phyloP scores from a whole-genome alignment of 2,113 vertebrate species.

The Mesocricetus auratus region DNA sequence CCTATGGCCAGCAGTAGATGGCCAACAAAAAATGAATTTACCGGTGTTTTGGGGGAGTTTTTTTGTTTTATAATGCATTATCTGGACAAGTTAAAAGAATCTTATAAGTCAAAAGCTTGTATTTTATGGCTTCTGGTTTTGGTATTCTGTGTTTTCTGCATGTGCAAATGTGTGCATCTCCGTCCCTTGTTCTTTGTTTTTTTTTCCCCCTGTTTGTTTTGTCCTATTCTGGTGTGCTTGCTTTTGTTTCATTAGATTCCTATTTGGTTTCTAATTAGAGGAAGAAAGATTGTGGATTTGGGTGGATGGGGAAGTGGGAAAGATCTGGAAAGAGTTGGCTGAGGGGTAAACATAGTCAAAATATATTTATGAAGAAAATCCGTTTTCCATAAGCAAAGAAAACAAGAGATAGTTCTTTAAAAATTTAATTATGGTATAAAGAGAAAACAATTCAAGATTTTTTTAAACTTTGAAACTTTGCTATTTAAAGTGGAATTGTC shows the following conservation, averaged over 20 bases:
- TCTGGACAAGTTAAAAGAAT: not conserved
- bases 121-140: not conserved
- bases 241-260: not conserved
- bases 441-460: not conserved
- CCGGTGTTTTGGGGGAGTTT: not conserved
- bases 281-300: not conserved
- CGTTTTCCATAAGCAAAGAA: not conserved
- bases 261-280: not conserved
- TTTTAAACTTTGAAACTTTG: not conserved
- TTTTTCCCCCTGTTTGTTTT: not conserved
- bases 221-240: not conserved
- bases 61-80: not conserved
- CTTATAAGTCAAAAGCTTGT: not conserved
- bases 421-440: not conserved
- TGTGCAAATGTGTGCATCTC: not conserved
- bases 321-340: not conserved
- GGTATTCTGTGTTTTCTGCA: not conserved
- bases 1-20: not conserved
- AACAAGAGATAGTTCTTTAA: not conserved
- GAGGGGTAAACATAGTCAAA: not conserved
- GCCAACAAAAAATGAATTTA: not conserved
- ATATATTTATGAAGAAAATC: not conserved
- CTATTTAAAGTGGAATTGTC: conserved; percentile 36
- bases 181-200: not conserved
- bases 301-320: not conserved